phyloP scores from a whole-genome alignment of 2,888 invertebrate genomes.

The Eretmocerus hayati region DNA sequence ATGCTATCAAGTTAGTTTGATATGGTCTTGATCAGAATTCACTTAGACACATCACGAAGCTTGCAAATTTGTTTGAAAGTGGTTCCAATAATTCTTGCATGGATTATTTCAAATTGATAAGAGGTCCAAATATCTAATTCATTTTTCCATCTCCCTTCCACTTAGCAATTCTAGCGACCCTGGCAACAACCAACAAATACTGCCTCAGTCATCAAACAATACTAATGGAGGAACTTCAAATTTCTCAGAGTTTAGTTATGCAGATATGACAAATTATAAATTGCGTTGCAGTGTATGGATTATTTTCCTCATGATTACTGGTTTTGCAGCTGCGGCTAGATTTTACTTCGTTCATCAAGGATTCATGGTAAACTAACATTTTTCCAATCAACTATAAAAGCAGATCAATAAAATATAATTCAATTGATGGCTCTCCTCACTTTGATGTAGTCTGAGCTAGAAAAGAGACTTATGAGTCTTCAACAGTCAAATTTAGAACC shows the following conservation, averaged over 20 bases:
- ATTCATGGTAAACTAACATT: slow-evolving; percentile 13
- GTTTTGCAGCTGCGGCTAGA: slow-evolving; percentile 65
- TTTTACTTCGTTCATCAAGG: slow-evolving; percentile 65
- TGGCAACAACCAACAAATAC: slow-evolving; percentile 33
- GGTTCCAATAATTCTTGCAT: too few species aligned
- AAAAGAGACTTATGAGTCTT: too few species aligned
- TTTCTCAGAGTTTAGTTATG: slow-evolving; percentile 62
- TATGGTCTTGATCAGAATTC: too few species aligned
- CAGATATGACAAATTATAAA: slow-evolving; percentile 54
- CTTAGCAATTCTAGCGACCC: slow-evolving; percentile 35
- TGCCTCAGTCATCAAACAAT: slow-evolving; percentile 30
- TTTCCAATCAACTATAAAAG: too few species aligned
- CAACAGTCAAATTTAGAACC: too few species aligned
- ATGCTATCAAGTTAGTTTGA: slow-evolving; percentile 39
- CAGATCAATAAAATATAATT: too few species aligned
- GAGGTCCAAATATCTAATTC: too few species aligned
- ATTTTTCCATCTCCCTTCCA: slow-evolving; percentile 7
- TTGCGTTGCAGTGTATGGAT: slow-evolving; percentile 61
- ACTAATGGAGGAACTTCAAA: slow-evolving; percentile 43
- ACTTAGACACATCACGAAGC: too few species aligned
- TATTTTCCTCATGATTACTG: slow-evolving; percentile 61
- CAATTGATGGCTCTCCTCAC: too few species aligned
- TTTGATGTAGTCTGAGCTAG: too few species aligned
- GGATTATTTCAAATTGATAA: too few species aligned
- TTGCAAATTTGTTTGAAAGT: too few species aligned